Percentiles rank a stretch among this genome's conserved stretches.
Conservation (phyloP, 2,113 vertebrate species). For the Burhinus bistriatus region DNA sequence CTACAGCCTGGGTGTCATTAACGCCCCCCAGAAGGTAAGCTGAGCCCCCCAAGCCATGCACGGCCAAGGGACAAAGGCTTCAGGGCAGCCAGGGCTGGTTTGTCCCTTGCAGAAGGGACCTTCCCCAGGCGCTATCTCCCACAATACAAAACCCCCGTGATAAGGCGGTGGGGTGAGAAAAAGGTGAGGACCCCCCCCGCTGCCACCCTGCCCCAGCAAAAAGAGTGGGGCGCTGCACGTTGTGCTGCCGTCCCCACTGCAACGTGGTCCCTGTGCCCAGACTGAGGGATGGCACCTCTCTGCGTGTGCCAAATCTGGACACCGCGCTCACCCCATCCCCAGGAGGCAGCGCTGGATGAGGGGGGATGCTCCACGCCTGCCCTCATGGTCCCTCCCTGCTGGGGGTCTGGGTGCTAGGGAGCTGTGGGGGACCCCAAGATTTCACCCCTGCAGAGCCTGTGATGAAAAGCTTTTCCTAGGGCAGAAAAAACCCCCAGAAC, state of each 20-base stretch:
- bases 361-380: background rate
- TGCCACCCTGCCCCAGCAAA: background rate
- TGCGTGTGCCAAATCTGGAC: fast-evolving
- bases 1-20: conserved; percentile 93
- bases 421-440: background rate
- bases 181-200: fast-evolving
- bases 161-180: background rate
- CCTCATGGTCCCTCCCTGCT: fast-evolving
- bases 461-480: background rate
- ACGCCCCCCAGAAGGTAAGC: conserved; percentile 91
- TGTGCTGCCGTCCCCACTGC: background rate
- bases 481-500: background rate
- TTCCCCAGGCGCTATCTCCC: background rate
- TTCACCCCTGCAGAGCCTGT: background rate
- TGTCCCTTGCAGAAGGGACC: background rate
- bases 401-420: background rate
- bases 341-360: fast-evolving
- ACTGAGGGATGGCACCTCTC: background rate
- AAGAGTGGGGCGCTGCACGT: fast-evolving
- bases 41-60: background rate
- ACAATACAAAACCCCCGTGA: fast-evolving
- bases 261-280: fast-evolving
- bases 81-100: background rate
- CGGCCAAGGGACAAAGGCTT: background rate
- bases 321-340: fast-evolving